Evolutionary conservation across 2,797 vertebrate species (phyloP), one percentile per base, ranked within the genome.

Genomic region (Manis javanica): DNA sequence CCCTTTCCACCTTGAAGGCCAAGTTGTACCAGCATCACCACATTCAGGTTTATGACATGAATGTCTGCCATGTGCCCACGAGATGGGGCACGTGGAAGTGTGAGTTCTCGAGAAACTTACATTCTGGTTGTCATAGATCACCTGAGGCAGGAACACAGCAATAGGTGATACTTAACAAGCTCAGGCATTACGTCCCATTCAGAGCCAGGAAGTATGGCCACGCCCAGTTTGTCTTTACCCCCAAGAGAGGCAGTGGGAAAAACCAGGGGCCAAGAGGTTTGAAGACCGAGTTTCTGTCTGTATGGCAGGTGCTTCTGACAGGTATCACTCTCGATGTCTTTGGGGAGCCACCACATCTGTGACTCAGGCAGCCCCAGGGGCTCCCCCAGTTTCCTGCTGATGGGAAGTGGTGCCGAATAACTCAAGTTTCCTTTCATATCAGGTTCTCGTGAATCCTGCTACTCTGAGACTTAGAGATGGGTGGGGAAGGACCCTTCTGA

Each of bases 351-450:
- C 24, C 34, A 34, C 34, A 0, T 37, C 4, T 57, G 79, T 84
- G 85, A 90, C 86, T 96, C 95, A 72, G 74, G 34, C 23, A 4
- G 55, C 64, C 51, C 5, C 0, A 19, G 95, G 95, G 91, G 61
- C 94, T 89, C 69, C 92, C 91, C 91, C 72, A 18, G 55, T 37
- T 63, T 88, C 86, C 77, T 1, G 4, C 51, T 90, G 92, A 69
- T 72, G 77, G 86, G 93, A 96, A 90, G 84, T 64, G 87, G 15
- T 0, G 10, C 49, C 69, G 21, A 7, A 0, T n/a, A 16, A 18
- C 9, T 77, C 53, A 85, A 46, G 91, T 87, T 94, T 95, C 86
- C 71, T 95, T 81, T 86, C 59, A 3, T 10, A 29, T 87, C 57
- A 91, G 69, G 69, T 87, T 96, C 77, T 87, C 61, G 66, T 61